Percentiles rank a stretch among this genome's conserved stretches.
Conservation (phyloP, 2,888 invertebrate genomes). For the Epinotia nisella region DNA sequence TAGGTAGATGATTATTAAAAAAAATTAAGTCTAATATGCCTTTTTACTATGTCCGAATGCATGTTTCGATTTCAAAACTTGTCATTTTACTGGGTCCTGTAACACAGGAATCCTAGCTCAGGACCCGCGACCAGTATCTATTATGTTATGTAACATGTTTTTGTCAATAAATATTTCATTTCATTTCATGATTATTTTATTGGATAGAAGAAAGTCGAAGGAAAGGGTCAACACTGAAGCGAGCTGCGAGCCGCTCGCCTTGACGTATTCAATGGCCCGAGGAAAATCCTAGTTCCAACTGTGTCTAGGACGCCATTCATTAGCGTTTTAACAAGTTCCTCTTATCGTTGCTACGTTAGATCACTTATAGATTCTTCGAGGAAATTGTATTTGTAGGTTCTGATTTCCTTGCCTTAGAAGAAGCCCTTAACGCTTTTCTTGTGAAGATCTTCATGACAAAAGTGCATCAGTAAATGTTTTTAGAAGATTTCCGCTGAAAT, state of each 20-base stretch:
- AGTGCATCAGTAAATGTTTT: too few relatives aligned
- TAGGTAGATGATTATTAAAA: too few relatives aligned
- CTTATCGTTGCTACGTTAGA: conserved; percentile 11
- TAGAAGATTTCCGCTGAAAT: neutral
- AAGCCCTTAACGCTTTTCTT: neutral
- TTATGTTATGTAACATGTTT: too few relatives aligned
- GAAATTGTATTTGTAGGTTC: conserved; percentile 3
- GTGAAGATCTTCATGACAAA: neutral
- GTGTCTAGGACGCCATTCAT: conserved; percentile 35
- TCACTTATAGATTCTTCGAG: conserved; percentile 2
- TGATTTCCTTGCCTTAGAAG: neutral
- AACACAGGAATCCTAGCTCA: too few relatives aligned
- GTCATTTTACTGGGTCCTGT: too few relatives aligned
- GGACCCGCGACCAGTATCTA: too few relatives aligned
- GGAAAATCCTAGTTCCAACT: conserved; percentile 35
- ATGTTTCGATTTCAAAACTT: too few relatives aligned
- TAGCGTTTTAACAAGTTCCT: conserved; percentile 31
- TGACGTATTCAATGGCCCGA: conserved; percentile 7
- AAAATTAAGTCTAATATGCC: too few relatives aligned
- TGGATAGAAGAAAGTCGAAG: conserved; percentile 14
- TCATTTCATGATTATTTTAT: too few relatives aligned
- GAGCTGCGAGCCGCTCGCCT: conserved; percentile 12
- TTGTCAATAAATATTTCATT: too few relatives aligned
- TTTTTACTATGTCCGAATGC: too few relatives aligned
- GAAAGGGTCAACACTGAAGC: neutral